Base-by-base conservation (phyloP, 2,888 invertebrate genomes). In the Scaptomyza cyrtandrae region DNA sequence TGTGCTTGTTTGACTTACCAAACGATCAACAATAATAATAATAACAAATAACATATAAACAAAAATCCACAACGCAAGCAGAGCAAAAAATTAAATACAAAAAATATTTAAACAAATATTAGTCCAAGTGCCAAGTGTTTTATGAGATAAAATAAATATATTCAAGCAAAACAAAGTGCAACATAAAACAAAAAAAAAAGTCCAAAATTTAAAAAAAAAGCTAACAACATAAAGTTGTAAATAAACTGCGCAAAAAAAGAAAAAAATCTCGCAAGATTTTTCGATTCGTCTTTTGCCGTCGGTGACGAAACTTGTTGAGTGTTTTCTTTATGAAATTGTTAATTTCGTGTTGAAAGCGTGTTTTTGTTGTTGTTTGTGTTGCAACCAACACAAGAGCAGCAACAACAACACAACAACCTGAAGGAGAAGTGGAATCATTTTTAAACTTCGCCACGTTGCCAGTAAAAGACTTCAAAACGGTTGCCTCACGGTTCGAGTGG, bases 401-500 rank as follows among this genome's bases (percentile, higher is more conserved):
- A 27, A 7, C 52, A 39, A 14, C 27, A 11, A 24, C 35, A 50
- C 1, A n/a, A 10, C 5, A 43, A 9, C 44, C 16, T 4, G 19
- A 13, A 45, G n/a, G 39, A 29, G 39, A 14, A 52, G 52, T 37
- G 11, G 37, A 52, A 41, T 13, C 35, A 52, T 52, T 10, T 76
- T 77, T 75, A 78, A 62, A 58, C 78, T 82, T 78, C 74, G 76
- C 87, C 82, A 87, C 89, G 89, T 89, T 86, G 75, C 77, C 78
- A 79, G 77, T 84, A 76, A 89, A 91, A 91, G 89, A 91, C 87
- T 91, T 91, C 91, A 91, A 91, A 85, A 91, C 91, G 91, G 91
- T 91, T 90, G 91, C 91, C 91, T 91, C 91, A 91, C 90, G 91
- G 90, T 91, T 91, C 88, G 91, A 91, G 92, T 91, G 91, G 92